phyloP scores from a whole-genome alignment of 1,140 invertebrate species.

The Myzus persicae region DNA sequence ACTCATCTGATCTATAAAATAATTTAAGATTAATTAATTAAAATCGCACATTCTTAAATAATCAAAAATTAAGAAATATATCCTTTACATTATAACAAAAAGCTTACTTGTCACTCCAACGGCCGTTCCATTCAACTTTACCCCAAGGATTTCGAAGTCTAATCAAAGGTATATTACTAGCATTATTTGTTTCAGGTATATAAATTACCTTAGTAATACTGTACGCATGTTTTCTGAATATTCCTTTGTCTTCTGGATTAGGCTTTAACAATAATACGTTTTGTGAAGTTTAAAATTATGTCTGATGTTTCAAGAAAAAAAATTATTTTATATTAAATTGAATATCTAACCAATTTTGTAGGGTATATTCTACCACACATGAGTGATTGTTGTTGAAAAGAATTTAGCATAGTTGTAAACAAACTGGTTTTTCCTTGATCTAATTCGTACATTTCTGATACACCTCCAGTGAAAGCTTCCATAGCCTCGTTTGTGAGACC shows the following conservation, averaged over 20 bases:
- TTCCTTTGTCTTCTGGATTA: constrained; percentile 86
- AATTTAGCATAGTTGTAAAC: constrained; percentile 92
- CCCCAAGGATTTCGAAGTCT: constrained; percentile 97
- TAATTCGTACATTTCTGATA: constrained; percentile 94
- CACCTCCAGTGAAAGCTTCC: constrained; percentile 98
- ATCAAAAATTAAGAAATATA: background rate
- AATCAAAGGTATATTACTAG: constrained; percentile 85
- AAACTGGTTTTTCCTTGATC: constrained; percentile 86
- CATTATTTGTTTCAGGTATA: constrained; percentile 75
- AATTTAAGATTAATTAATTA: background rate
- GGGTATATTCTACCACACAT: constrained; percentile 90
- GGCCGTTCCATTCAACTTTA: constrained; percentile 96
- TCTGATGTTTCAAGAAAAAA: background rate
- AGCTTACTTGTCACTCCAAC: constrained; percentile 92
- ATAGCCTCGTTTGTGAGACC: constrained; percentile 97
- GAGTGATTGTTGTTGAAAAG: constrained; percentile 89
- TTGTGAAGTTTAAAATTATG: no score
- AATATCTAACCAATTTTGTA: background rate
- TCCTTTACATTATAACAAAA: background rate
- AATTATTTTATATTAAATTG: background rate
- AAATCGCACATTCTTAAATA: background rate
- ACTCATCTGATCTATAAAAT: constrained; percentile 80
- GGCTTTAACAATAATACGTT: constrained; percentile 69
- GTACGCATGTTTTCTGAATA: constrained; percentile 95
- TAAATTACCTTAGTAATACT: constrained; percentile 91